Evolutionary conservation across 2,797 vertebrate genomes (phyloP), one percentile per base, ranked within the genome.

Genomic region (Sebastes minor): DNA sequence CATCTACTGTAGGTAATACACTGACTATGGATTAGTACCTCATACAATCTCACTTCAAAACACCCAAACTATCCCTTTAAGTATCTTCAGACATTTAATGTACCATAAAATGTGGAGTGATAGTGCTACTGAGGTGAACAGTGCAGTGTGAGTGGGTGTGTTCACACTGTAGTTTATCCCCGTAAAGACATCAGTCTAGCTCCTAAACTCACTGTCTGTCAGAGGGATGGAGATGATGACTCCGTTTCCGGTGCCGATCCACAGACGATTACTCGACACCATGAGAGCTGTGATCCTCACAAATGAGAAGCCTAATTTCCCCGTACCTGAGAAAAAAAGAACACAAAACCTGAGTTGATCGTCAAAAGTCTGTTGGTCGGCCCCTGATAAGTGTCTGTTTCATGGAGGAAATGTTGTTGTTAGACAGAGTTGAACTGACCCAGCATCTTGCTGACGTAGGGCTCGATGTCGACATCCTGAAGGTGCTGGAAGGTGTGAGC

Each of bases 401-500:
- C 22, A 14, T 2, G 7, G 14, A 5, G 46, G 1, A 2, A 4
- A 13, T 5, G 2, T 11, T 14, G 4, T 13, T 38, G 8, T 8
- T 1, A 33, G 20, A 57, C 13, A 23, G n/a, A 30, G 42, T 9
- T 5, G 16, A 8, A 69, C 97, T 93, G 85, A 99, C 99, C 98
- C 7, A 99, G 94, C 99, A 99, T 99, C 95, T 99, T 99, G 97
- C 99, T 99, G 89, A 99, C 98, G 25, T 99, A 99, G 73, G 99
- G 99, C 87, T 99, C 98, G 30, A 99, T 99, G 95, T 99, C 99
- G 6, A 99, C 97, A 30, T 99, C 99, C 94, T 99, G 98, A 2
- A 99, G 96, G 86, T 99, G 99, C 84, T 99, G 98, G 80, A 96
- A 95, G 7, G 99, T 99, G 93, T 98, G 98, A 0, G 98, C 98